Conservation (phyloP, 2,797 vertebrate genomes). For the Somateria mollissima region DNA sequence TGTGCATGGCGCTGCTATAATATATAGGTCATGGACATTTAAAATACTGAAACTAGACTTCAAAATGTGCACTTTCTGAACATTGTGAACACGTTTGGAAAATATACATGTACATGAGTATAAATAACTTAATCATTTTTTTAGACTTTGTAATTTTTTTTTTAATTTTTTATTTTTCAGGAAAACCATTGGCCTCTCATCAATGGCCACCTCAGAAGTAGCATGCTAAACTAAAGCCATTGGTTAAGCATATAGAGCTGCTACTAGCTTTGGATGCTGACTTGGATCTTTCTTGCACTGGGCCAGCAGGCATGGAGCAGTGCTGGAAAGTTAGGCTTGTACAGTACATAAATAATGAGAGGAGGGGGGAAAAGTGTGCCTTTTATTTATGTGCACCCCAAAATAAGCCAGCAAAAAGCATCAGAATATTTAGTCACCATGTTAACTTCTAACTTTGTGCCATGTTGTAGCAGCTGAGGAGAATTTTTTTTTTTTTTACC, state of each 20-base stretch:
- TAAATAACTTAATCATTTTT: background rate
- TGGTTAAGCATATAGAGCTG: slow-evolving; percentile 5
- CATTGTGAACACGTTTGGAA: slow-evolving; percentile 23
- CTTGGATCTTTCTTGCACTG: slow-evolving; percentile 10
- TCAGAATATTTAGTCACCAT: background rate
- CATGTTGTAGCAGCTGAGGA: slow-evolving; percentile 16
- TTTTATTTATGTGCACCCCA: slow-evolving; percentile 56
- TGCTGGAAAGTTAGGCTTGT: slow-evolving; percentile 29
- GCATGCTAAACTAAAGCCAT: background rate
- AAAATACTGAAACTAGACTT: slow-evolving; percentile 28
- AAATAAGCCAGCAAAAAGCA: slow-evolving; percentile 44
- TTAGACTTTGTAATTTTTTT: slow-evolving; percentile 21
- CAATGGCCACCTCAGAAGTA: slow-evolving; percentile 17
- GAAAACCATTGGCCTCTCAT: slow-evolving; percentile 13
- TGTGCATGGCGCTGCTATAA: background rate
- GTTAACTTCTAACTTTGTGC: slow-evolving; percentile 27
- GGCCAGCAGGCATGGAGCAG: slow-evolving; percentile 53
- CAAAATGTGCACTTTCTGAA: slow-evolving; percentile 56
- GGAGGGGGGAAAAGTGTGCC: slow-evolving; percentile 41
- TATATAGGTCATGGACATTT: slow-evolving; percentile 12
- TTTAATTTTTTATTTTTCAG: background rate
- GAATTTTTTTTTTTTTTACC: background rate
- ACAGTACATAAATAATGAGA: background rate
- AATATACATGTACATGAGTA: background rate
- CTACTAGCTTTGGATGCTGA: slow-evolving; percentile 12